A percentile compares a stretch with the other conserved stretches of the same genome.
Conservation (phyloP, 2,888 invertebrate genomes). For the Nephrotoma flavescens region DNA sequence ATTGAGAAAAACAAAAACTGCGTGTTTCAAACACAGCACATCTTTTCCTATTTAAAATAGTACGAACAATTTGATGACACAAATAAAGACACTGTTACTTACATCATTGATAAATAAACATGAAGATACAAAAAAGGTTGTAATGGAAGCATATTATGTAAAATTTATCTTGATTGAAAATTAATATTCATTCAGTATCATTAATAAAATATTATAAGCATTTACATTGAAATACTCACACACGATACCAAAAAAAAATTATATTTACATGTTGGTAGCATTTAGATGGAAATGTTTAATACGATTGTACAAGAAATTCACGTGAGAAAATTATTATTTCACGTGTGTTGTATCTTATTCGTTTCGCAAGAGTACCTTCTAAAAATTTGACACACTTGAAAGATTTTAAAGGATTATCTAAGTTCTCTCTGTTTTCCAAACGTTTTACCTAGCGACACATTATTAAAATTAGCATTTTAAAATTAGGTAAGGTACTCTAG, state of each 20-base stretch:
- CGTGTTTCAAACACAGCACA: no score
- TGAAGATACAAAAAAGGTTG: no score
- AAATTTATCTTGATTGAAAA: background rate
- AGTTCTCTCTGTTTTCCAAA: background rate
- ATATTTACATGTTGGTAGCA: background rate
- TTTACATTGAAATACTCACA: background rate
- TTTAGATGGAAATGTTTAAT: background rate
- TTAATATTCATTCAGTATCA: background rate
- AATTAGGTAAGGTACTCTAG: no score
- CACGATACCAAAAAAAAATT: background rate
- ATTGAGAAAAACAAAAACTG: no score
- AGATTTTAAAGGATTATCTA: background rate
- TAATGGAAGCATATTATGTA: background rate
- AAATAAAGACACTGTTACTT: no score
- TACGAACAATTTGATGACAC: no score
- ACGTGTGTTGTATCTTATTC: background rate
- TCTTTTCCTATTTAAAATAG: no score
- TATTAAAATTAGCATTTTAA: no score
- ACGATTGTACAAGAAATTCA: background rate
- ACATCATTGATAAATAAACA: no score
- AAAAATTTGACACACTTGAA: background rate
- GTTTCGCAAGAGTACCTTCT: background rate
- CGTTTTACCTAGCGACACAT: no score
- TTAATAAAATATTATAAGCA: background rate
- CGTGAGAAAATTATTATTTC: background rate